Evolutionary conservation across 2,888 invertebrate species (phyloP).

Genomic region (Tuta absoluta): DNA sequence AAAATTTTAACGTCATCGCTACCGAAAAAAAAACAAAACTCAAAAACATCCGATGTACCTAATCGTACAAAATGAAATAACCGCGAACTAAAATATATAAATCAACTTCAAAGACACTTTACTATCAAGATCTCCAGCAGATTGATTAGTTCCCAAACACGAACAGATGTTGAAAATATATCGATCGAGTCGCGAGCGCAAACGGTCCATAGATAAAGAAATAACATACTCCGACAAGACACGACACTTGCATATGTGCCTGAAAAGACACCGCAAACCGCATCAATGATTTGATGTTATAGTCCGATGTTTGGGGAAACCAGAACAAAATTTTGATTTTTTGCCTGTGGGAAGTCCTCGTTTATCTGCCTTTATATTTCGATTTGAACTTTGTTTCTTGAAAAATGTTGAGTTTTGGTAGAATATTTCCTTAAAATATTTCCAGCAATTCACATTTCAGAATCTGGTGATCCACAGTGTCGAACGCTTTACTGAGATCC

Average conservation of each 20-base stretch:
- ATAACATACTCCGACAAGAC: neutral
- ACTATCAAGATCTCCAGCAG: constrained; percentile 20
- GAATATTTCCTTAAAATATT: neutral
- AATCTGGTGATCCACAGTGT: constrained; percentile 17
- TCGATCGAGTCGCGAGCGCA: constrained; percentile 28
- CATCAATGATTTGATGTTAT: neutral
- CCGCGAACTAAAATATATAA: constrained; percentile 1
- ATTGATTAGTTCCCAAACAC: constrained; percentile 26
- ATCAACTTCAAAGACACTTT: constrained; percentile 20
- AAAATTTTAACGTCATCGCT: constrained; percentile 1
- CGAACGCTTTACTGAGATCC: constrained; percentile 21
- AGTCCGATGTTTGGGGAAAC: no score
- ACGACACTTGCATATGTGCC: neutral
- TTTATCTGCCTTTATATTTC: no score
- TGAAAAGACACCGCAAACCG: neutral
- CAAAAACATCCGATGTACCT: constrained; percentile 11
- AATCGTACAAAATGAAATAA: neutral
- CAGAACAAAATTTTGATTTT: no score
- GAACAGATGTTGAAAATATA: constrained; percentile 27
- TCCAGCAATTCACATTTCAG: neutral
- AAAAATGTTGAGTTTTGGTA: no score
- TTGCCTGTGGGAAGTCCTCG: no score
- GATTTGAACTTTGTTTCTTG: no score
- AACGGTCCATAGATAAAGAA: constrained; percentile 32
- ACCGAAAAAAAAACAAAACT: neutral